Conservation (phyloP, 2,113 vertebrate genomes). For the Amblyornis subalaris region DNA sequence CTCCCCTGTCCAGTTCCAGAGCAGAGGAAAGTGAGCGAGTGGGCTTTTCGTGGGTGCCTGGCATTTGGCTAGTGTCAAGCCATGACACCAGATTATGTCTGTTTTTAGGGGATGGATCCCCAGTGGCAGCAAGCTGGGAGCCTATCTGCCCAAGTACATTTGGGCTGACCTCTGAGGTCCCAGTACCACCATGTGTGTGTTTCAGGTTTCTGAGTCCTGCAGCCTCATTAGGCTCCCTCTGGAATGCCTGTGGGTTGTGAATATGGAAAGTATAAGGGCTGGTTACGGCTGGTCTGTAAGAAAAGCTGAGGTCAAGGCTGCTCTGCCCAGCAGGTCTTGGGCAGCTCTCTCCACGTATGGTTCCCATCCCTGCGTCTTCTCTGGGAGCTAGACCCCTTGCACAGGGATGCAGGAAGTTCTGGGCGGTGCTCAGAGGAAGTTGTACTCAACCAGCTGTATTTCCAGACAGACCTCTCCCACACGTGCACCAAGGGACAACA, state of each 20-base stretch:
- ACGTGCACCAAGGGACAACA: rapidly evolving
- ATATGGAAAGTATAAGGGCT: background rate
- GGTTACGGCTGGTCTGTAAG: background rate
- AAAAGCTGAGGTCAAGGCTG: background rate
- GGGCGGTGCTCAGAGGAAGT: rapidly evolving
- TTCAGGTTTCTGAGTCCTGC: background rate
- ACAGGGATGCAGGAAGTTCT: background rate
- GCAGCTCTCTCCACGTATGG: background rate
- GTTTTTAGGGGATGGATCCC: background rate
- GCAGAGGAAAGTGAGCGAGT: too few relatives aligned
- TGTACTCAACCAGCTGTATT: background rate
- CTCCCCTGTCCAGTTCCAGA: too few relatives aligned
- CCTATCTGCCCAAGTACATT: background rate
- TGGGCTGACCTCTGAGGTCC: background rate
- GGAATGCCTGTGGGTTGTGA: background rate
- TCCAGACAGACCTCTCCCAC: background rate
- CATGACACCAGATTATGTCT: background rate
- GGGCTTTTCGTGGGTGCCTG: too few relatives aligned
- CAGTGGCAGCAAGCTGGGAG: background rate
- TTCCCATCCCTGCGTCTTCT: background rate
- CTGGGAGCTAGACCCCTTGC: background rate
- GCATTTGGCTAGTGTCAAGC: too few relatives aligned
- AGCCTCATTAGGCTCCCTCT: background rate
- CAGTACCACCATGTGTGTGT: background rate
- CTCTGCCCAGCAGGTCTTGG: background rate